A percentile compares a stretch with the other conserved stretches of the same genome.
phyloP scores from a whole-genome alignment of 2,888 invertebrate genomes.

The Sthenelais limicola region DNA sequence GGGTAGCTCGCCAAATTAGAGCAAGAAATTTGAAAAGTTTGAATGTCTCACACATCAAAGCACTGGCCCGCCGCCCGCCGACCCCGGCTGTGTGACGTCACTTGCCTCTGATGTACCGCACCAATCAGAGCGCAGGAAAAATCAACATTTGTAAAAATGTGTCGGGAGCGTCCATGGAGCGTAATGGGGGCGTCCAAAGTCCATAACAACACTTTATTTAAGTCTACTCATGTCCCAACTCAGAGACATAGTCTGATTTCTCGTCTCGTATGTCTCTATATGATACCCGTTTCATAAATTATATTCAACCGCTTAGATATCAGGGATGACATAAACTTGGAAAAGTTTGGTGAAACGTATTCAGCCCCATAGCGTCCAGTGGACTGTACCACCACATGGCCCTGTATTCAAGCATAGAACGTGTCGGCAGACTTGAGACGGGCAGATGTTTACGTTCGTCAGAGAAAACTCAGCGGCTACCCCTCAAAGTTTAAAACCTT shows the following conservation, averaged over 20 bases:
- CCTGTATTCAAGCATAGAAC: not conserved
- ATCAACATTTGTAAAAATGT: slow-evolving; percentile 66
- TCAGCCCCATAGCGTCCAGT: too few species aligned
- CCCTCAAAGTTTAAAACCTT: too few species aligned
- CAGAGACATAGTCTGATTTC: too few species aligned
- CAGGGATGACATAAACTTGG: too few species aligned
- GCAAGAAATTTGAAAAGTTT: slow-evolving; percentile 59
- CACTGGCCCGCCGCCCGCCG: slow-evolving; percentile 67
- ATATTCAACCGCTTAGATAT: not conserved
- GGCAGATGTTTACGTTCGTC: slow-evolving; percentile 15
- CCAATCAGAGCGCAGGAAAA: slow-evolving; percentile 66
- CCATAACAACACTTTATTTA: not conserved
- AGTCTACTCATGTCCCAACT: too few species aligned
- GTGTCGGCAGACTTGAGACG: slow-evolving; percentile 34
- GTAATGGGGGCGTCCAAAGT: not conserved
- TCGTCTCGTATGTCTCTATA: too few species aligned
- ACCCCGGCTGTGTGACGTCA: slow-evolving; percentile 67
- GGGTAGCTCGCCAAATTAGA: slow-evolving; percentile 41
- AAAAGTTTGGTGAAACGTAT: too few species aligned
- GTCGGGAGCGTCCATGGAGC: slow-evolving; percentile 55
- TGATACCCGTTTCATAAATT: not conserved
- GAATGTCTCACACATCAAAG: slow-evolving; percentile 67
- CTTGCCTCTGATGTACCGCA: slow-evolving; percentile 62
- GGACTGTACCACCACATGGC: slow-evolving; percentile 35
- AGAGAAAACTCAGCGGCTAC: too few species aligned